Evolutionary conservation across 2,113 vertebrate genomes (phyloP).

Genomic region (Oryzias curvinotus): DNA sequence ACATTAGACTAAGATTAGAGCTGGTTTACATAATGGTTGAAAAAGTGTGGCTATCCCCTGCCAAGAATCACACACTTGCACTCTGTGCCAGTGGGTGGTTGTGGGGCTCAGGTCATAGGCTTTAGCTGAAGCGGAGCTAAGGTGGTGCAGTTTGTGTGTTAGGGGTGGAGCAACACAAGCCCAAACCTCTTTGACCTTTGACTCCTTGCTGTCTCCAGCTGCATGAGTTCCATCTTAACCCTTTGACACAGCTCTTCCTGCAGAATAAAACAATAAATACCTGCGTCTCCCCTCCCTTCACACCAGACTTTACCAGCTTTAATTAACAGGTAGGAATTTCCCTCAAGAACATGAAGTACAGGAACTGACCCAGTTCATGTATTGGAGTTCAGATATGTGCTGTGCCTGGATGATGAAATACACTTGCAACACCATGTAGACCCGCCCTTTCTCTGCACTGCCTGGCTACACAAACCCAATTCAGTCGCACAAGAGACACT

Average conservation of each 20-base stretch:
- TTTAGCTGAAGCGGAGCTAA: slow-evolving; percentile 3
- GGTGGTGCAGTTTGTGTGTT: slow-evolving; percentile 18
- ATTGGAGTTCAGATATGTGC: slow-evolving; percentile 47
- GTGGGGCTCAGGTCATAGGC: slow-evolving; percentile 51
- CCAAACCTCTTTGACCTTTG: slow-evolving; percentile 53
- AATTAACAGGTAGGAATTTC: neutral
- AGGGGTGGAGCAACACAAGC: slow-evolving; percentile 19
- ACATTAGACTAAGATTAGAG: slow-evolving; percentile 62
- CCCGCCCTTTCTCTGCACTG: slow-evolving; percentile 59
- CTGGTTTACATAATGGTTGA: slow-evolving; percentile 65
- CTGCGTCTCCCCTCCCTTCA: neutral
- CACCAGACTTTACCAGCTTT: neutral
- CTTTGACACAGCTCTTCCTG: slow-evolving; percentile 18
- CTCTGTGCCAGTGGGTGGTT: slow-evolving; percentile 22
- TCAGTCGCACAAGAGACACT: slow-evolving; percentile 5
- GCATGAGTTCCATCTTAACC: slow-evolving; percentile 31
- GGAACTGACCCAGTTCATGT: slow-evolving; percentile 39
- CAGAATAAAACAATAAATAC: slow-evolving; percentile 8
- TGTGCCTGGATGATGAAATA: slow-evolving; percentile 72
- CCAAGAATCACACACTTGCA: slow-evolving; percentile 29
- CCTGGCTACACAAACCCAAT: slow-evolving; percentile 60
- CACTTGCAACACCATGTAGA: slow-evolving; percentile 59
- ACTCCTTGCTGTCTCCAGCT: slow-evolving; percentile 31
- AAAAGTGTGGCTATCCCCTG: slow-evolving; percentile 53
- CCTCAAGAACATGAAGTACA: slow-evolving; percentile 5